Conservation (phyloP, 2,888 invertebrate genomes). For the Lepidonotus clava region DNA sequence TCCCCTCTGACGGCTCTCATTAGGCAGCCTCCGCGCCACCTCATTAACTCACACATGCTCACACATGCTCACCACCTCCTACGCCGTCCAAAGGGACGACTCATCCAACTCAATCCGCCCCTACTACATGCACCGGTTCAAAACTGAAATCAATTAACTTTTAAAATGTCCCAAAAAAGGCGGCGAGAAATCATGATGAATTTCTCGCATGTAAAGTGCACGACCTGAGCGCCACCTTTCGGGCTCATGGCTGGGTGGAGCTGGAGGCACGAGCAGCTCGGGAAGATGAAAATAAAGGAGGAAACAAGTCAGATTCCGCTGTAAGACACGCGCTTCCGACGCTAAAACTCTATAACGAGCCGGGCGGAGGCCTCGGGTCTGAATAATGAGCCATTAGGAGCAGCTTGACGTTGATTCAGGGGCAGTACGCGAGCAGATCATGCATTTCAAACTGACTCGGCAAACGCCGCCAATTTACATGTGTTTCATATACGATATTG, state of each 20-base stretch:
- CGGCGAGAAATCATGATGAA: too few species aligned
- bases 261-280: neutral
- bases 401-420: neutral
- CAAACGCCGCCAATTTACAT: too few species aligned
- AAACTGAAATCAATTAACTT: too few species aligned
- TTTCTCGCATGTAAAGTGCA: too few species aligned
- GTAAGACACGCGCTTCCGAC: constrained; percentile 14
- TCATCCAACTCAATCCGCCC: too few species aligned
- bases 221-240: too few species aligned
- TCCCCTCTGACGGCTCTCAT: constrained; percentile 1
- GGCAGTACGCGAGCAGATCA: neutral
- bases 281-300: neutral
- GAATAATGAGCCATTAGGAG: constrained; percentile 35
- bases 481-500: too few species aligned
- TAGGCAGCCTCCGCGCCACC: neutral
- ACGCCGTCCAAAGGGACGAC: too few species aligned
- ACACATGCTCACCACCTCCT: neutral
- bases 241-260: too few species aligned
- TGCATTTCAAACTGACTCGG: neutral
- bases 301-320: neutral
- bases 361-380: neutral
- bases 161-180: too few species aligned
- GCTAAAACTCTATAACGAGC: constrained; percentile 22
- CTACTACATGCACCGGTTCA: too few species aligned
- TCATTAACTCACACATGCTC: constrained; percentile 20